Evolutionary conservation across 2,113 vertebrate species (phyloP).

Genomic region (Ceyx margarethae): DNA sequence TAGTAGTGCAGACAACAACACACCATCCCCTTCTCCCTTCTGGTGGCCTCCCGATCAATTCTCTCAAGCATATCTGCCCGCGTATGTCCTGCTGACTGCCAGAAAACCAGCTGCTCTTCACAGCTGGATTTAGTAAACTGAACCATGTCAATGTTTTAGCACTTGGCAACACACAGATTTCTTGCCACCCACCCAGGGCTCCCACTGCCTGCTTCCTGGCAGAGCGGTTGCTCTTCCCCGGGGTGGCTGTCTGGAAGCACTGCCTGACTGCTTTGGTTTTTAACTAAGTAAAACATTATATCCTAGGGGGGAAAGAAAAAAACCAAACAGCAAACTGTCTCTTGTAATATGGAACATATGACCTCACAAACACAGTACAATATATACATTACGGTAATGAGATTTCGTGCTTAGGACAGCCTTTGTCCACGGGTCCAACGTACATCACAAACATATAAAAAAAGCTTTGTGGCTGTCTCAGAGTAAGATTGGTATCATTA

Average conservation of each 20-base stretch:
- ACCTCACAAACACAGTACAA: background rate
- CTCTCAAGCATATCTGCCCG: background rate
- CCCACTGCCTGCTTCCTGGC: background rate
- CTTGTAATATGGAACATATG: background rate
- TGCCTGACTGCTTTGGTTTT: background rate
- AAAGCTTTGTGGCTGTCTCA: background rate
- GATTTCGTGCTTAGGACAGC: background rate
- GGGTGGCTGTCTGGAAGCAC: background rate
- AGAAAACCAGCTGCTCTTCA: conserved; percentile 37
- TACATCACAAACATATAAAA: background rate
- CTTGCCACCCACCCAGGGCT: conserved; percentile 37
- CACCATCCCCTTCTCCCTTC: background rate
- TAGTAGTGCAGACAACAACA: background rate
- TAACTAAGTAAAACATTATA: background rate
- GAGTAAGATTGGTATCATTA: background rate
- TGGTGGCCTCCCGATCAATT: background rate
- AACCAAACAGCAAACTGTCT: background rate
- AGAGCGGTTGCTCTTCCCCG: background rate
- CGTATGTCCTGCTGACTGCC: background rate
- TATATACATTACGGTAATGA: background rate
- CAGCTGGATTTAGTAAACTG: conserved; percentile 47
- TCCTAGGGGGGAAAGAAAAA: background rate
- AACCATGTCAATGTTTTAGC: conserved; percentile 36
- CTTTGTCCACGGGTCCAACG: background rate
- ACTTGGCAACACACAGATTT: background rate